Conservation (phyloP, 1,140 invertebrate genomes). For the Anthonomus grandis region DNA sequence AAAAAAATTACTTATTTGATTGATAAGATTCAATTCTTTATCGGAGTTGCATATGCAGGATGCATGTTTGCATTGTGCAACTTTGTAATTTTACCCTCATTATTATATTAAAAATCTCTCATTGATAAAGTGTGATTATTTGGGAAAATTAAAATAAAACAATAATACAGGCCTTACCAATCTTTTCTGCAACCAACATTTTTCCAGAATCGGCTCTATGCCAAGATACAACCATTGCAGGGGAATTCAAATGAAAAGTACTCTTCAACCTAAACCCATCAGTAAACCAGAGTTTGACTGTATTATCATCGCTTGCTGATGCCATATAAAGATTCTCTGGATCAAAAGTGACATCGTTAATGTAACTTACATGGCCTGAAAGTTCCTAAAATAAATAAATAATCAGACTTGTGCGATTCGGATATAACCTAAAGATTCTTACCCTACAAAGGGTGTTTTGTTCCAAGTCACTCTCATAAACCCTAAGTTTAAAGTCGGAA, state of each 20-base stretch:
- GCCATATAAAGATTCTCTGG: constrained; percentile 65
- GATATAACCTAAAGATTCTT: constrained; percentile 12
- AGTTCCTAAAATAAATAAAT: constrained; percentile 52
- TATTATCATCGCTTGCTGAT: constrained; percentile 73
- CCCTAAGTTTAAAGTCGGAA: constrained; percentile 55
- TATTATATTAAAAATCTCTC: too few relatives aligned
- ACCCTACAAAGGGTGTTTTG: constrained; percentile 52
- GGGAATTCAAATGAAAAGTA: constrained; percentile 64
- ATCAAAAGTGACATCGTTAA: constrained; percentile 69
- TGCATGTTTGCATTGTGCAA: too few relatives aligned
- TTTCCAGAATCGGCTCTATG: constrained; percentile 70
- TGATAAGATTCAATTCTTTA: too few relatives aligned
- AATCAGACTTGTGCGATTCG: not conserved
- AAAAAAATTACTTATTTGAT: too few relatives aligned
- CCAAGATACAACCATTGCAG: constrained; percentile 66
- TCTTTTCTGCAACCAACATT: constrained; percentile 72
- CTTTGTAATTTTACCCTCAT: too few relatives aligned
- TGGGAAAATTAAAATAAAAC: too few relatives aligned
- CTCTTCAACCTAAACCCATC: constrained; percentile 55
- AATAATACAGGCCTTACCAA: too few relatives aligned
- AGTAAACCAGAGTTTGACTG: constrained; percentile 66
- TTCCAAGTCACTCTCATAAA: constrained; percentile 57
- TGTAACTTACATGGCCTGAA: constrained; percentile 64
- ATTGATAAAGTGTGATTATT: too few relatives aligned
- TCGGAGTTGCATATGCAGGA: too few relatives aligned